Evolutionary conservation across 2,888 invertebrate genomes (phyloP).

Genomic region (Lasioglossum marginatum): DNA sequence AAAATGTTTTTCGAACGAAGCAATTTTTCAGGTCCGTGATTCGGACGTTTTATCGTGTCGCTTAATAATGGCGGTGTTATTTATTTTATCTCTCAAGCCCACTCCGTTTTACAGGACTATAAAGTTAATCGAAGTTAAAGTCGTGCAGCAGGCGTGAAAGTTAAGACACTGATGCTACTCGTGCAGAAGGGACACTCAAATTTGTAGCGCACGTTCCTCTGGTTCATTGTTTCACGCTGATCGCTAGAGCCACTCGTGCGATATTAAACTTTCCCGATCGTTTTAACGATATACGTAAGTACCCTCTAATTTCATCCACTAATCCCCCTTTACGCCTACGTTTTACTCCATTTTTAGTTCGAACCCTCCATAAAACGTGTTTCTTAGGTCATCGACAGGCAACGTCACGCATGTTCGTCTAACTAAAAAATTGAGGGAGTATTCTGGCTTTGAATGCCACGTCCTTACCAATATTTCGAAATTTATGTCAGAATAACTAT

Average conservation of each 20-base stretch:
- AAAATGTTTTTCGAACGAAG: neutral
- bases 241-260: conserved; percentile 22
- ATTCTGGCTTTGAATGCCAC: too few relatives aligned
- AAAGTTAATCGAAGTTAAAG: conserved; percentile 27
- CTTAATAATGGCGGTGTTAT: neutral
- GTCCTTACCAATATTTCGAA: too few relatives aligned
- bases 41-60: neutral
- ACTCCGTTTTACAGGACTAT: conserved; percentile 13
- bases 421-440: too few relatives aligned
- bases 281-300: conserved; percentile 24
- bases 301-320: neutral
- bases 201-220: conserved; percentile 27
- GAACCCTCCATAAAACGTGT: neutral
- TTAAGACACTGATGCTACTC: neutral
- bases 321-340: neutral
- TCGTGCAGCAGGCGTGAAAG: conserved; percentile 32
- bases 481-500: too few relatives aligned
- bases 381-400: neutral
- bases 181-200: conserved; percentile 31
- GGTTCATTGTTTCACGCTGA: conserved; percentile 37
- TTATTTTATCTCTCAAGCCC: neutral
- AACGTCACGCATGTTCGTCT: neutral
- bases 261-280: conserved; percentile 51
- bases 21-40: neutral
- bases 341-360: neutral